Evolutionary conservation across 1,140 invertebrate species (phyloP), one percentile per base, ranked within the genome.

Genomic region (Centruroides sculpturatus): DNA sequence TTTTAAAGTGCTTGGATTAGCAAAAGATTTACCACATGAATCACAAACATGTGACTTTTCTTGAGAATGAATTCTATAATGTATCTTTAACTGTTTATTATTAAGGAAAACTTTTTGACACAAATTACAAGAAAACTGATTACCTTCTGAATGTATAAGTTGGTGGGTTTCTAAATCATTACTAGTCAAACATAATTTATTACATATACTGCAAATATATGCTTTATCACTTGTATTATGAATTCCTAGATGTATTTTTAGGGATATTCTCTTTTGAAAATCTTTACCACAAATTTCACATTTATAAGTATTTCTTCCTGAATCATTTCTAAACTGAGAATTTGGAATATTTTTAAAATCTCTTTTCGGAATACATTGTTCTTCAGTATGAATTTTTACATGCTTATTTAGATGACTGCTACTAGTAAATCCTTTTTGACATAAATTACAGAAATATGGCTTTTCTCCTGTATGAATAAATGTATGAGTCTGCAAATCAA

Each of bases 1-100:
- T 47, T 54, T 11, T 8, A 59, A 35, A 12, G 49, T 47, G 6
- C n/a, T 34, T 46, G 23, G 4, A 35, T 11, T 10, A 4, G 86
- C 74, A 90, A 90, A 66, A 85, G 86, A 75, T 90, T 90, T 68
- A 85, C 86, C 9, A 75, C 88, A 91, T 74, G 90, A 89, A 75
- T 90, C 89, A 79, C 88, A 91, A 63, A 89, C 78, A 65, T 47
- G 51, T n/a, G 53, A 53, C 36, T 52, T 11, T 47, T 47, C 53
- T 48, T n/a, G 36, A 8, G 23, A 23, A 51, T 53, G 54, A 13
- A 7, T 83, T 47, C 55, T 6, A 11, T 35, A 54, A 48, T 60
- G 58, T 36, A n/a, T 60, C 5, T 49, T 2, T 4, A 60, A 41
- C 3, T 13, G 9, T 36, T 35, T 36, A 13, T 8, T 35, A 3